These are phyloP conservation scores for Agonopterix heracliana DNA, from an alignment of 2,888 invertebrate genomes.

Conservation along the genomic window DNA sequence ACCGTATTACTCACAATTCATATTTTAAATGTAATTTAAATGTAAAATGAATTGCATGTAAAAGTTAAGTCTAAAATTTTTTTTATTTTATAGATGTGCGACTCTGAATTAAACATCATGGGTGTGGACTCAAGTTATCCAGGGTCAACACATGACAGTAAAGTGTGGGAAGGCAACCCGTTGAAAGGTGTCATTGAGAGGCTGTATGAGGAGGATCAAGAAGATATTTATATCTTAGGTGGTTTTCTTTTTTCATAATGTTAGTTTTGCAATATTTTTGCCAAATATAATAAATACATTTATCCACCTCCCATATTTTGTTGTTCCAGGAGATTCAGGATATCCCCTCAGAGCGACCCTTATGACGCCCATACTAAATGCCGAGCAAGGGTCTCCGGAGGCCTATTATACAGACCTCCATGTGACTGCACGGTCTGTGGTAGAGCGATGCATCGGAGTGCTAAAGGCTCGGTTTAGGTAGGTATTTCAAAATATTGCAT, in stretches of 20 bases:
- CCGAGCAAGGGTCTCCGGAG: neutral
- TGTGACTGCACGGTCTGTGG: conserved; percentile 2
- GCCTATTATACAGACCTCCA: neutral
- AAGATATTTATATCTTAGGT: conserved; percentile 6
- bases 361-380: conserved; percentile 6
- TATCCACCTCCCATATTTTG: neutral
- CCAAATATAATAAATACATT: neutral
- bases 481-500: neutral
- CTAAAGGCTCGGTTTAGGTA: conserved; percentile 5
- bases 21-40: neutral
- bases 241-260: neutral
- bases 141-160: conserved; percentile 10
- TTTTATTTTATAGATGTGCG: conserved; percentile 5
- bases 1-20: neutral
- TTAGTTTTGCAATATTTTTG: neutral
- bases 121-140: conserved; percentile 9
- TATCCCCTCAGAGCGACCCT: conserved; percentile 3
- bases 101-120: conserved; percentile 3
- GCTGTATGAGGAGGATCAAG: conserved; percentile 1
- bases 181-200: conserved; percentile 1
- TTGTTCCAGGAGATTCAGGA: conserved; percentile 5
- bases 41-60: no score
- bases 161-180: conserved; percentile 10
- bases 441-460: conserved; percentile 9
- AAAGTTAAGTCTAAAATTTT: neutral